phyloP scores from a whole-genome alignment of 2,113 vertebrate species.

The Petrocephalus zakoni region DNA sequence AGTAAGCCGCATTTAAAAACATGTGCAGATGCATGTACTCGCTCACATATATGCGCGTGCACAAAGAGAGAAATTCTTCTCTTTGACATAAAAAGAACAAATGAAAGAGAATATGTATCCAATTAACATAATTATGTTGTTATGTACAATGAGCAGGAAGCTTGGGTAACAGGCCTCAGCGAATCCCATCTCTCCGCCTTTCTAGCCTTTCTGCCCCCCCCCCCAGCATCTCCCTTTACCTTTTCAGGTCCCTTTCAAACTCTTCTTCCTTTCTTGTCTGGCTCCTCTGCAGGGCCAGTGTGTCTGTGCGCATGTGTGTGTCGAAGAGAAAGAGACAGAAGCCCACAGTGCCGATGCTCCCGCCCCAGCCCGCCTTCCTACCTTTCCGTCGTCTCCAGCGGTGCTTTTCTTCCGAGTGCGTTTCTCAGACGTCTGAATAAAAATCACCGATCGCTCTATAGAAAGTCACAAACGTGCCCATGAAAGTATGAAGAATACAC shows the following conservation, averaged over 20 bases:
- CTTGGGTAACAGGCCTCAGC: conserved; percentile 46
- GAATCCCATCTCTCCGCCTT: background rate
- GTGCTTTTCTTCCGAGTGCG: no score
- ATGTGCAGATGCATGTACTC: background rate
- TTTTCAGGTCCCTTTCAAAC: background rate
- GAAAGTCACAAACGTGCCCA: background rate
- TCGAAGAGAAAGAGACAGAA: conserved; percentile 23
- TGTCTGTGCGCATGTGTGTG: background rate
- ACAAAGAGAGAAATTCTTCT: background rate
- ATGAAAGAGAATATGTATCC: conserved; percentile 66
- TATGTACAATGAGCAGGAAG: conserved; percentile 68
- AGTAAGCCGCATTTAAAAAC: background rate
- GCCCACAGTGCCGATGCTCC: conserved; percentile 47
- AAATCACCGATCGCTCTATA: background rate
- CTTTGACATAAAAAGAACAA: conserved; percentile 10
- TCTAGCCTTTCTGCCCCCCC: background rate
- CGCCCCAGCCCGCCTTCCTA: conserved; percentile 25
- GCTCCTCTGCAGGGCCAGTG: background rate
- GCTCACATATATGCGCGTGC: background rate
- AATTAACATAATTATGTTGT: conserved; percentile 74
- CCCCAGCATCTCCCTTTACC: background rate
- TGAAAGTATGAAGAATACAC: background rate
- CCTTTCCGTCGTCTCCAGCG: background rate
- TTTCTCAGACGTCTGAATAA: conserved; percentile 12
- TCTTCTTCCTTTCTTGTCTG: background rate